A percentile compares a stretch with the other conserved stretches of the same genome.
Conservation (phyloP, 2,113 vertebrate species). For the Takifugu flavidus region DNA sequence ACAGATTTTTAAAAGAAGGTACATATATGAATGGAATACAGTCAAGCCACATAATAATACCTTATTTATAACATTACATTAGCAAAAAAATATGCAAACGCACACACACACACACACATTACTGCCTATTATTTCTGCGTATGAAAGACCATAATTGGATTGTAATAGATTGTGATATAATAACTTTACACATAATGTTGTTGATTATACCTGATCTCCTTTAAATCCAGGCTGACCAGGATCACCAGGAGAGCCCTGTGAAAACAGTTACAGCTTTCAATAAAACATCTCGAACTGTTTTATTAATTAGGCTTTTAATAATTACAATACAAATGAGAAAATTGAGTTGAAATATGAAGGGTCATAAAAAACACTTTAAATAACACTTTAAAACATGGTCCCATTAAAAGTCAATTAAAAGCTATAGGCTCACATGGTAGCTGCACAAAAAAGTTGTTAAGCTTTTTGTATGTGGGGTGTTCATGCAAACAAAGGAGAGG, state of each 20-base stretch:
- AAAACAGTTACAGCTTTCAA: constrained; percentile 10
- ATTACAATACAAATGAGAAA: too few species aligned
- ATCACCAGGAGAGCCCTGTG: constrained; percentile 80
- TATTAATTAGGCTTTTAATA: background rate
- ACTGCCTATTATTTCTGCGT: too few species aligned
- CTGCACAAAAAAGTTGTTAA: too few species aligned
- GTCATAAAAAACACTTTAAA: background rate
- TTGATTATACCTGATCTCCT: constrained; percentile 81
- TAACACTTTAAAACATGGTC: too few species aligned
- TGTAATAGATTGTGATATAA: background rate
- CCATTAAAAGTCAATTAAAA: background rate
- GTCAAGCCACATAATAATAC: background rate
- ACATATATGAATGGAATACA: constrained; percentile 1
- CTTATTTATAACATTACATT: constrained; percentile 2
- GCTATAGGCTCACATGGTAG: too few species aligned
- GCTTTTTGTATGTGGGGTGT: too few species aligned
- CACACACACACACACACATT: background rate
- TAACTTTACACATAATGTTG: background rate
- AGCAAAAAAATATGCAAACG: background rate
- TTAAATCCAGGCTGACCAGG: constrained; percentile 79
- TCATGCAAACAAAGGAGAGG: too few species aligned
- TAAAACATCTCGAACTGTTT: background rate
- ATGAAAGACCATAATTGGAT: too few species aligned
- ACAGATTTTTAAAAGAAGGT: background rate
- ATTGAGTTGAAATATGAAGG: too few species aligned